phyloP scores from a whole-genome alignment of 2,888 invertebrate genomes.

The Brassicogethes aeneus region DNA sequence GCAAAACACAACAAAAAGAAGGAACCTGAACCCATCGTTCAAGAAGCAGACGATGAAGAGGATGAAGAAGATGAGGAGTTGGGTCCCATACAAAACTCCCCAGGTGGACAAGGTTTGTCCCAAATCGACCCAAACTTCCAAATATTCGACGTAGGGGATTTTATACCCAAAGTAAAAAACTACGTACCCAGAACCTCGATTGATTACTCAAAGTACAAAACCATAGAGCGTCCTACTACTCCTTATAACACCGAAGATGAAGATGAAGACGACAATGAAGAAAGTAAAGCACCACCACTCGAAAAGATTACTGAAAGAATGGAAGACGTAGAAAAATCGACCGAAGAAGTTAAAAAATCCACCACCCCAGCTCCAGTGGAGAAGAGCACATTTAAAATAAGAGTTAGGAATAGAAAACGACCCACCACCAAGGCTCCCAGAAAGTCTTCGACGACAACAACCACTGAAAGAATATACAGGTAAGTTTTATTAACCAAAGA shows the following conservation, averaged over 20 bases:
- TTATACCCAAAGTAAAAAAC: slow-evolving; percentile 31
- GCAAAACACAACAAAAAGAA: slow-evolving; percentile 18
- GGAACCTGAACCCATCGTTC: slow-evolving; percentile 16
- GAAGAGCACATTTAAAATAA: slow-evolving; percentile 7
- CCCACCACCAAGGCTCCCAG: slow-evolving; percentile 7
- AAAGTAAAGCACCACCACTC: slow-evolving; percentile 6
- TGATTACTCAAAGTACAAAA: slow-evolving; percentile 38
- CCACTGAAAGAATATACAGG: neutral
- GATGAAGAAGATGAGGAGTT: slow-evolving; percentile 17
- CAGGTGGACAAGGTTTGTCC: slow-evolving; percentile 23
- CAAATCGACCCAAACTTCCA: slow-evolving; percentile 19
- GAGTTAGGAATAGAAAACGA: neutral
- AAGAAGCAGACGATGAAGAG: slow-evolving; percentile 19
- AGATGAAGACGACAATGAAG: slow-evolving; percentile 8
- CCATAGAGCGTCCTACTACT: slow-evolving; percentile 30
- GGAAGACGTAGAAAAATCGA: slow-evolving; percentile 5
- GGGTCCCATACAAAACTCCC: slow-evolving; percentile 27
- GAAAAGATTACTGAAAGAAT: slow-evolving; percentile 14
- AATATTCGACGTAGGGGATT: slow-evolving; percentile 36
- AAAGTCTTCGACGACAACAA: slow-evolving; percentile 6
- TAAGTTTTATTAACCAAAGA: neutral
- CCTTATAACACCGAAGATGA: slow-evolving; percentile 23
- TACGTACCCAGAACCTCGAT: slow-evolving; percentile 32
- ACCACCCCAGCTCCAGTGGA: slow-evolving; percentile 5
- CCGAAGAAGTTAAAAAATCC: slow-evolving; percentile 1